These are phyloP conservation scores for Gryllus bimaculatus DNA, from an alignment of 1,140 invertebrate species.

Conservation along the genomic window DNA sequence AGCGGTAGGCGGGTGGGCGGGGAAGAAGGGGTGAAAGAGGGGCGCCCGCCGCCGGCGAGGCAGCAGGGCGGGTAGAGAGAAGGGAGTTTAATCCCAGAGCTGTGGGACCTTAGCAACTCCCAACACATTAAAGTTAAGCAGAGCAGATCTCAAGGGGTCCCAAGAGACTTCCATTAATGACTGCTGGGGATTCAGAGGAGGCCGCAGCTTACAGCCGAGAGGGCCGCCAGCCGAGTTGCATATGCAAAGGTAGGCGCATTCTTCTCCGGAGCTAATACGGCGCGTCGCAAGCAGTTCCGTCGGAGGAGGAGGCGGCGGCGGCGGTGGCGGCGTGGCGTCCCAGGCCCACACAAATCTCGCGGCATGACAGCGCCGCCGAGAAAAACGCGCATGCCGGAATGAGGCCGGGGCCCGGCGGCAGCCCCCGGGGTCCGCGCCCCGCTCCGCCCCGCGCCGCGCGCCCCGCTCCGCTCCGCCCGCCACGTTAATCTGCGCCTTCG, in stretches of 20 bases:
- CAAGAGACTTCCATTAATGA: slow-evolving; percentile 22
- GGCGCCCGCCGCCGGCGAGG: neutral
- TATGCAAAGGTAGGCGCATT: slow-evolving; percentile 18
- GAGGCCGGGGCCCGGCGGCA: neutral
- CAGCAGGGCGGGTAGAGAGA: neutral
- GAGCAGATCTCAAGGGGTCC: slow-evolving; percentile 24
- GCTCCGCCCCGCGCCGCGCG: too few relatives aligned
- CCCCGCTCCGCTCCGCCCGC: neutral
- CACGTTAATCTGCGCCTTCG: neutral
- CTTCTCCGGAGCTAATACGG: neutral
- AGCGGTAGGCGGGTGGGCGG: neutral
- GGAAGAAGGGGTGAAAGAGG: slow-evolving; percentile 6
- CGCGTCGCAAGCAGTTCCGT: neutral
- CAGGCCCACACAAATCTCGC: neutral
- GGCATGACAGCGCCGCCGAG: neutral
- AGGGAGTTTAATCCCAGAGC: slow-evolving; percentile 22
- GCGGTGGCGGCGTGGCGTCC: too few relatives aligned
- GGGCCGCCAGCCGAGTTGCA: slow-evolving; percentile 19
- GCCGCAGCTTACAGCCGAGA: slow-evolving; percentile 11
- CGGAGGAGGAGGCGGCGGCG: neutral
- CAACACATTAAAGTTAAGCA: slow-evolving; percentile 24
- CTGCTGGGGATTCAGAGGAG: slow-evolving; percentile 21
- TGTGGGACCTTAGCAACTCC: slow-evolving; percentile 22
- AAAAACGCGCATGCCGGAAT: neutral
- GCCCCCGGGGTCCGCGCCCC: too few relatives aligned